Conservation (phyloP, 1,140 invertebrate genomes). For the Oedothorax gibbosus region DNA sequence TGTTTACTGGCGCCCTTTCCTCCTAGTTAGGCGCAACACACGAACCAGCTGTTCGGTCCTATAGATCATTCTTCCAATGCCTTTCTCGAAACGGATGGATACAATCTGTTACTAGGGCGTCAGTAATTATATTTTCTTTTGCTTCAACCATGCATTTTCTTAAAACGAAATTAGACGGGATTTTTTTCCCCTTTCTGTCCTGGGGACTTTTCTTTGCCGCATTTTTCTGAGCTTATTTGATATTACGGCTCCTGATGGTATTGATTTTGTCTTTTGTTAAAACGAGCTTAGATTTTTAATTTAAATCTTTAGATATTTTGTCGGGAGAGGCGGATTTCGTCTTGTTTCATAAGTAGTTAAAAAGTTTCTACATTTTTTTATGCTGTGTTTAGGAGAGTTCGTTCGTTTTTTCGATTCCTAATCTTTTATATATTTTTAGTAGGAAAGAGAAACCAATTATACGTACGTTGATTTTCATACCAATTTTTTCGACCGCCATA, state of each 20-base stretch:
- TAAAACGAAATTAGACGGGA: slow-evolving; percentile 54
- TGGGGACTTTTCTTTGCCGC: not conserved
- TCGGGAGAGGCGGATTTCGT: not conserved
- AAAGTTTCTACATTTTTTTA: too few species aligned
- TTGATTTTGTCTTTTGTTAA: slow-evolving; percentile 18
- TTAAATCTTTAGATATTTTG: not conserved
- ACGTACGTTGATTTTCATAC: too few species aligned
- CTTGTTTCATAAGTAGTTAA: not conserved
- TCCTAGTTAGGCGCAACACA: slow-evolving; percentile 9
- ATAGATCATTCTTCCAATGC: slow-evolving; percentile 25
- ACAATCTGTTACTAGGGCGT: slow-evolving; percentile 53
- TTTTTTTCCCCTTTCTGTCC: slow-evolving; percentile 2
- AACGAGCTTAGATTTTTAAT: not conserved
- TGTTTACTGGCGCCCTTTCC: slow-evolving; percentile 47
- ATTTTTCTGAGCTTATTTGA: not conserved
- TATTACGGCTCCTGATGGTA: not conserved
- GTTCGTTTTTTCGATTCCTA: too few species aligned
- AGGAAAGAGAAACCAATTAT: too few species aligned
- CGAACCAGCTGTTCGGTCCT: slow-evolving; percentile 42
- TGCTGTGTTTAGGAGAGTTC: too few species aligned
- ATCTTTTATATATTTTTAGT: too few species aligned
- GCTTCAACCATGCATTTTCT: slow-evolving; percentile 51
- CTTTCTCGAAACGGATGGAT: slow-evolving; percentile 14
- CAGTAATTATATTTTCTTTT: slow-evolving; percentile 59
- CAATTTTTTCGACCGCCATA: too few species aligned